Base-by-base conservation (phyloP, 2,113 vertebrate genomes). In the Spheniscus mendiculus region DNA sequence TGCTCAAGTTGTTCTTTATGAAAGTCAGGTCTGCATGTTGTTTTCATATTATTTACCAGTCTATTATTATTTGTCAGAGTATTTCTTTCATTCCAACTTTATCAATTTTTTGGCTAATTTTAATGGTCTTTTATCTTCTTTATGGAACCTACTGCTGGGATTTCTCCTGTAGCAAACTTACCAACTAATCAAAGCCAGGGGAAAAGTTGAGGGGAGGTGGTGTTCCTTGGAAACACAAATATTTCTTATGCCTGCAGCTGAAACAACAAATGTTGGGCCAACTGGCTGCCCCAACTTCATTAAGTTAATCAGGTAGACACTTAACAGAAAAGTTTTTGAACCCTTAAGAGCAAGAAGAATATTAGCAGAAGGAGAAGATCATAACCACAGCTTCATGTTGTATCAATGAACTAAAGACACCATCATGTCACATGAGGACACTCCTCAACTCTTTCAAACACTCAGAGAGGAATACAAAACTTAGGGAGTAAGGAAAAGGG, bases 361-460 rank as follows among this genome's bases (percentile, higher is more conserved):
- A 49, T 53, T 40, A 65, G 4, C 23, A 67, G 38, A 66, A 7
- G 5, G 10, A 65, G 34, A 77, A 38, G 12, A 63, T 1, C 13
- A 22, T 40, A 65, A 47, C 4, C 3, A 26, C 20, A 50, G 3
- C 2, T 79, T 87, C n/a, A 55, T 5, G 1, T 0, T 29, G 2
- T 25, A 34, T 30, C 12, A 45, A 6, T 44, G 15, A 67, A 17
- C 12, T 62, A 26, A 66, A 82, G 38, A 34, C 18, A 69, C 6
- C 29, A 19, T 36, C 1, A 8, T 21, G 20, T 32, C 36, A 32
- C 25, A n/a, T 0, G 0, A 6, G 19, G n/a, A n/a, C 30, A 25
- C 5, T 27, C 30, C 15, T 66, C 50, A 58, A 17, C 4, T 40
- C 15, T 53, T 67, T 67, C 26, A 30, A 70, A n/a, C 6, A 23